These are phyloP conservation scores for Amiota mariae DNA, from an alignment of 2,888 invertebrate genomes.

Conservation along the genomic window DNA sequence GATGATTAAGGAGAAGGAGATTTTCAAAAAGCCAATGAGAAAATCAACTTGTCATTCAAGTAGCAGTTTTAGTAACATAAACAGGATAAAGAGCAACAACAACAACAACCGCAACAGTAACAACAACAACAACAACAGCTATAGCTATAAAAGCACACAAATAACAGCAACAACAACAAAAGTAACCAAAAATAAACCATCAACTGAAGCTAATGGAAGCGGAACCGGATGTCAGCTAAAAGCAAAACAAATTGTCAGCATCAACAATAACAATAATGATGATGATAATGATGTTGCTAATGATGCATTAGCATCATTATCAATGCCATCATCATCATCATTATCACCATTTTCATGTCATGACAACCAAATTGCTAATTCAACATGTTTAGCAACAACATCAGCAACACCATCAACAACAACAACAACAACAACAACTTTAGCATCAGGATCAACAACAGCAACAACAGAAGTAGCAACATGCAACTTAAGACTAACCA, in stretches of 20 bases:
- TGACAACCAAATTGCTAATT: conserved; percentile 11
- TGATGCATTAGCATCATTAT: conserved; percentile 35
- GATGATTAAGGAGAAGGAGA: conserved; percentile 45
- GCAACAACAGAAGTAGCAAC: conserved; percentile 14
- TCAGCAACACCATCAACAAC: conserved; percentile 25
- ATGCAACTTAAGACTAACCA: conserved; percentile 2
- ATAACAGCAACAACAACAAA: not conserved
- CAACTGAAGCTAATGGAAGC: conserved; percentile 30
- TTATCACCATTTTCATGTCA: not conserved
- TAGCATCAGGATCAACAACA: not conserved
- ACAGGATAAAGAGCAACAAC: not conserved
- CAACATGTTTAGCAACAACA: conserved; percentile 29
- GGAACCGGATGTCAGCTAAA: conserved; percentile 30
- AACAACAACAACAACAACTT: conserved; percentile 25
- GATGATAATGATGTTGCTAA: not conserved
- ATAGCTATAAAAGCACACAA: conserved; percentile 25
- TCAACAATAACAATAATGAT: conserved; percentile 41
- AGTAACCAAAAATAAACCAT: conserved; percentile 23
- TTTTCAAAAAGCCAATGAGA: conserved; percentile 15
- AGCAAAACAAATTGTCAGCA: conserved; percentile 36
- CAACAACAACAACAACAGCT: conserved; percentile 27
- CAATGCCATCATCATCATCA: conserved; percentile 9
- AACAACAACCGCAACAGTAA: conserved; percentile 5
- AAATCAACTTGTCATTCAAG: no score
- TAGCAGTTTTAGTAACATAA: conserved; percentile 22